Evolutionary conservation across 2,888 invertebrate species (phyloP).

Genomic region (Epinotia demarniana): DNA sequence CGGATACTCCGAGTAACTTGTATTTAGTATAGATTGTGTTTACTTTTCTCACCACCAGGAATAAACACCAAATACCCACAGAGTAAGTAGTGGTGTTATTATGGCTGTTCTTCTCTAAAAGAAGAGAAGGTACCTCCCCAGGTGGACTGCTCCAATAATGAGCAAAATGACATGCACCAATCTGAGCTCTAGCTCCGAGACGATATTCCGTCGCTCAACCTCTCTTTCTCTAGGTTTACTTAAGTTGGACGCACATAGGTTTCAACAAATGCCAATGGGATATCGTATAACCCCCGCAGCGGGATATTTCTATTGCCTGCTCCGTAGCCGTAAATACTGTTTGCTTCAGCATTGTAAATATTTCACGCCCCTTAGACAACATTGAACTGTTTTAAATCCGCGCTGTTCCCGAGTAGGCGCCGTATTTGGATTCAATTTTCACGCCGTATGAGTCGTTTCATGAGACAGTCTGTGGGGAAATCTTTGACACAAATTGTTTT

Average conservation of each 20-base stretch:
- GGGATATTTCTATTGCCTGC: neutral
- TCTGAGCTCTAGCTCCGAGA: too few relatives aligned
- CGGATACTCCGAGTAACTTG: too few relatives aligned
- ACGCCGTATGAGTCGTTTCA: slow-evolving; percentile 42
- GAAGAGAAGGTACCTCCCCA: too few relatives aligned
- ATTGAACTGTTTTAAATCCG: slow-evolving; percentile 34
- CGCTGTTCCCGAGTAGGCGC: slow-evolving; percentile 14
- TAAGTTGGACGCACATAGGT: neutral
- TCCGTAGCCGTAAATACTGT: neutral
- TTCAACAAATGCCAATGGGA: neutral
- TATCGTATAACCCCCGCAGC: neutral
- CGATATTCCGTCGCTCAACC: too few relatives aligned
- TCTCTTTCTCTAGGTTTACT: neutral
- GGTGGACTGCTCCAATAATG: too few relatives aligned
- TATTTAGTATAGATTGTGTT: too few relatives aligned
- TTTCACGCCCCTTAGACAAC: neutral
- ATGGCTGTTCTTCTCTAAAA: too few relatives aligned
- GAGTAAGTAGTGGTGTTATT: too few relatives aligned
- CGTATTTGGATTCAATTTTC: slow-evolving; percentile 44
- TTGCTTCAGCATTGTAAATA: neutral
- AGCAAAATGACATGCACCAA: too few relatives aligned
- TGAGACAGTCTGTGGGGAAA: slow-evolving; percentile 46
- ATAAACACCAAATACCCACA: too few relatives aligned
- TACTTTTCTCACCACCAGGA: too few relatives aligned
- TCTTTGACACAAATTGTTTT: slow-evolving; percentile 43